Evolutionary conservation across 2,888 invertebrate genomes (phyloP), one percentile per base, ranked within the genome.

Genomic region (Drosophila mettleri): DNA sequence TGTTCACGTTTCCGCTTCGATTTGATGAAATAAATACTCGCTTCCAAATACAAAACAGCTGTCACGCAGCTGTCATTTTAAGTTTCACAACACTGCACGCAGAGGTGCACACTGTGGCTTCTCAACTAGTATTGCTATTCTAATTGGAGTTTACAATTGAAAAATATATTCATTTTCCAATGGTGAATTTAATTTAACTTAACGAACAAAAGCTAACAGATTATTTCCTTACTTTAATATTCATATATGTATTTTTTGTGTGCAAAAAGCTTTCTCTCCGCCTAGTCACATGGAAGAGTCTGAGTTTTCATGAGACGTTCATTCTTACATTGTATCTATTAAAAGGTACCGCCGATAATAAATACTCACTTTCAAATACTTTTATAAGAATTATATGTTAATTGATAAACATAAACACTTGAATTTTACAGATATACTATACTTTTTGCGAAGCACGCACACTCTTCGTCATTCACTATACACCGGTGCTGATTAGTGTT

Each of bases 1-100:
- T 59, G 43, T 67, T 71, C 64, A 64, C 65, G 76, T 73, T 78
- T 60, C 43, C 41, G 39, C 46, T 61, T 34, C 34, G 51, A 41
- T 36, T 55, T 48, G 29, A 59, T 45, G 31, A 53, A 69, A 64
- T 48, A 31, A 69, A 64, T 48, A 31, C 48, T 59, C 6, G 64
- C 48, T 77, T 41, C 54, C 39, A 68, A 75, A 76, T 72, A 72
- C 38, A 83, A 71, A 84, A 53, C 83, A 83, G 86, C 86, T 81
- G 81, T 70, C 41, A 24, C 5, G 20, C 52, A 54, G 39, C 69
- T 69, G 69, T 64, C 71, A 45, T 0, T 29, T 5, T 14, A 12
- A 33, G 14, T 20, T 66, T 70, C 16, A 2, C 52, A 67, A 5
- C 76, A 74, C 71, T 80, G 18, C 1, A 14, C 10, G 0, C 58